Evolutionary conservation across 30 jellyfish, hydroid and myxozoan genomes (phyloP).

Genomic region (Mastigias papua): DNA sequence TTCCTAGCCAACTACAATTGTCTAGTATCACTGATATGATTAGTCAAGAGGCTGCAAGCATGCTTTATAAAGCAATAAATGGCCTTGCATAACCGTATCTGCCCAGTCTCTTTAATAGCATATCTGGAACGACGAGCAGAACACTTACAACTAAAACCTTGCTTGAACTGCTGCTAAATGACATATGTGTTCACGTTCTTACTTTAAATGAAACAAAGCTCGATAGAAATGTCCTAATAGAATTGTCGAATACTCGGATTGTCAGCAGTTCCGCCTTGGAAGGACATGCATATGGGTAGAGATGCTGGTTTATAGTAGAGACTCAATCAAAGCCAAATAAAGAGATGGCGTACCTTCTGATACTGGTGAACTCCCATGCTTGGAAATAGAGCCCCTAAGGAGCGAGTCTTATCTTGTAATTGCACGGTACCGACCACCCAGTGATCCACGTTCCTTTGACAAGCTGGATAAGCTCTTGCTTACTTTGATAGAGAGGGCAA

Average conservation of each 20-base stretch:
- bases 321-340: not conserved
- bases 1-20: no score
- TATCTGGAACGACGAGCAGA: no score
- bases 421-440: not conserved
- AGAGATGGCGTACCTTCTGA: not conserved
- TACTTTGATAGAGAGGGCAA: constrained; percentile 1
- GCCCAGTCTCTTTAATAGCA: no score
- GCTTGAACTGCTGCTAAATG: not conserved
- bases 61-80: no score
- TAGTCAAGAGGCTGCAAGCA: no score
- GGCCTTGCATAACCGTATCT: no score
- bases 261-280: not conserved
- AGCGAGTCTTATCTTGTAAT: not conserved
- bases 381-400: no score
- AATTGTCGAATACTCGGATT: not conserved
- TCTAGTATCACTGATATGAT: no score
- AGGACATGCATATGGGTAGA: not conserved
- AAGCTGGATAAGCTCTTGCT: constrained; percentile 9
- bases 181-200: not conserved
- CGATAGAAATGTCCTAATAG: not conserved
- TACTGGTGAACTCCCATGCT: not conserved
- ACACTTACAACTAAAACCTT: no score
- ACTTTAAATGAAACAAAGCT: not conserved
- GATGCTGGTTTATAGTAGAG: not conserved
- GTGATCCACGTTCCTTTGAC: constrained; percentile 1